A percentile compares a stretch with the other conserved stretches of the same genome.
Evolutionary conservation across 2,113 vertebrate species (phyloP).

Genomic region (Podarcis muralis): DNA sequence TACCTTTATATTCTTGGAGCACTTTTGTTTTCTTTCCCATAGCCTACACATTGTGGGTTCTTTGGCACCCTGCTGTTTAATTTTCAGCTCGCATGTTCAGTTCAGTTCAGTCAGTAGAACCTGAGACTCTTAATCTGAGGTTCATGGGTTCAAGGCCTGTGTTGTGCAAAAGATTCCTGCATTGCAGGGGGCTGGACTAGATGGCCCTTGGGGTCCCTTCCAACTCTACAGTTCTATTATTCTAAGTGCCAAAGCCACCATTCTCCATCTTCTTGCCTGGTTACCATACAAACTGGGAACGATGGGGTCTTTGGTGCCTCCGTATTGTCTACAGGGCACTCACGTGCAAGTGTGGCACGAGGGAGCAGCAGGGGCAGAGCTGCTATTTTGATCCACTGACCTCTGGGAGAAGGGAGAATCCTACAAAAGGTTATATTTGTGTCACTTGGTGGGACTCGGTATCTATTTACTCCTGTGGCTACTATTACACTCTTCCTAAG

Average conservation of each 20-base stretch:
- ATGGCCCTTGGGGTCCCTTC: too few species aligned
- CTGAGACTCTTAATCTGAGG: too few species aligned
- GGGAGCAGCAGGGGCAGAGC: neutral
- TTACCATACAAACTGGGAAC: conserved; percentile 15
- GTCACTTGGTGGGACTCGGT: conserved; percentile 7
- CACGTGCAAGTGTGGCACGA: conserved; percentile 35
- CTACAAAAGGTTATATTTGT: conserved; percentile 55
- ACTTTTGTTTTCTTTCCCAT: neutral
- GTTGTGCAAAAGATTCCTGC: too few species aligned
- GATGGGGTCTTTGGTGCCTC: neutral
- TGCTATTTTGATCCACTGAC: conserved; percentile 39
- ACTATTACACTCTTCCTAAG: conserved; percentile 10
- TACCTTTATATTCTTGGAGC: neutral
- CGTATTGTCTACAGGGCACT: neutral
- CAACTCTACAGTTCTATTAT: too few species aligned
- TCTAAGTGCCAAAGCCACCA: conserved; percentile 31
- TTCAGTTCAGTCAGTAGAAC: too few species aligned
- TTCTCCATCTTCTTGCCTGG: conserved; percentile 1
- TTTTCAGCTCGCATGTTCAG: neutral
- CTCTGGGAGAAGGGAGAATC: conserved; percentile 22
- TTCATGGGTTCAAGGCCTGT: too few species aligned
- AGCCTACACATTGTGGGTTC: neutral
- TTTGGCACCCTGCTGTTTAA: neutral
- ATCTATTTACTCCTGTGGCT: conserved; percentile 18
- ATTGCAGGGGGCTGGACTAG: too few species aligned